phyloP scores from a whole-genome alignment of 2,113 vertebrate genomes.

The Gallinago undulata region DNA sequence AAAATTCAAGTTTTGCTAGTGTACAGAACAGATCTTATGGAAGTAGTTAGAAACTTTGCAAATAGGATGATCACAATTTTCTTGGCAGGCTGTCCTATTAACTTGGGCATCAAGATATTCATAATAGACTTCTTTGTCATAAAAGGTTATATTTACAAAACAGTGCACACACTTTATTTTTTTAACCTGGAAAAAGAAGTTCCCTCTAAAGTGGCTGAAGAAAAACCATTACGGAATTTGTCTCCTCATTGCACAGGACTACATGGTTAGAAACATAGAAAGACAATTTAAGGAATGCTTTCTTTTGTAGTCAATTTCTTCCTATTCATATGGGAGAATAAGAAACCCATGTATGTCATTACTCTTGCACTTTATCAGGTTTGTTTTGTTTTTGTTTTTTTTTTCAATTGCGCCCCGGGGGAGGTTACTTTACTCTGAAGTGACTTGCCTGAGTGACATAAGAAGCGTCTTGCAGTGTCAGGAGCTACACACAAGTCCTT shows the following conservation, averaged over 20 bases:
- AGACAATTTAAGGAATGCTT: not conserved
- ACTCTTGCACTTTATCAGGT: not conserved
- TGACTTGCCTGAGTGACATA: not conserved
- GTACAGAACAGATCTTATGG: not conserved
- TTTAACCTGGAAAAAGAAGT: not conserved
- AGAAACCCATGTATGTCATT: not conserved
- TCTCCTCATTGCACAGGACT: not conserved
- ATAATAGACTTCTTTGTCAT: not conserved
- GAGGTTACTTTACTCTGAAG: not conserved
- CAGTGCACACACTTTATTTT: not conserved
- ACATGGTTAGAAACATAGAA: not conserved
- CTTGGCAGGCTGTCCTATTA: slow-evolving; percentile 22
- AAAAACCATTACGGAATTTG: not conserved
- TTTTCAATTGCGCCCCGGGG: not conserved
- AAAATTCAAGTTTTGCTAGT: not conserved
- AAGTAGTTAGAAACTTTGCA: not conserved
- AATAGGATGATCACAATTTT: not conserved
- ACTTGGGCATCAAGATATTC: not conserved
- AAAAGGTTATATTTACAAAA: not conserved
- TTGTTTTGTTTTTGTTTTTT: not conserved
- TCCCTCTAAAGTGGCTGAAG: not conserved
- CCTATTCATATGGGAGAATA: not conserved
- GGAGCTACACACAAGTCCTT: not conserved
- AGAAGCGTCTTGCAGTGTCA: not conserved
- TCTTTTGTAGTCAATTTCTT: not conserved